Evolutionary conservation across 2,888 invertebrate species (phyloP).

Genomic region (Miltochrista miniata): DNA sequence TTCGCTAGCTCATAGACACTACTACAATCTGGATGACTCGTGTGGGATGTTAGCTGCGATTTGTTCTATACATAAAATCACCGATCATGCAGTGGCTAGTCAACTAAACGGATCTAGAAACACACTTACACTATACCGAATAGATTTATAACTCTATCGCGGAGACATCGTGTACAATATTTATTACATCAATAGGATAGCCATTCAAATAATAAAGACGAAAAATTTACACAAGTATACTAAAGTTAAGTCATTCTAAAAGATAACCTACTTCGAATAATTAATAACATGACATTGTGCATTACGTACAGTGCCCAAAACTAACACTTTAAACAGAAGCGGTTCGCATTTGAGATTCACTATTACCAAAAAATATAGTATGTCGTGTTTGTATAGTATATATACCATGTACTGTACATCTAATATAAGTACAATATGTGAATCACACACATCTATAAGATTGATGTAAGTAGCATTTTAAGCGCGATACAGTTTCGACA

Average conservation of each 20-base stretch:
- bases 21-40: constrained; percentile 60
- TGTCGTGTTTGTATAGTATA: constrained; percentile 18
- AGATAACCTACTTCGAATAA: constrained; percentile 36
- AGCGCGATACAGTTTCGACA: constrained; percentile 30
- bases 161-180: constrained; percentile 22
- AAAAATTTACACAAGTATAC: constrained; percentile 12
- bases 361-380: constrained; percentile 6
- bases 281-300: constrained; percentile 59
- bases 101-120: constrained; percentile 48
- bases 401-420: too few relatives aligned
- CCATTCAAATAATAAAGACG: constrained; percentile 16
- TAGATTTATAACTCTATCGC: constrained; percentile 20
- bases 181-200: constrained; percentile 22
- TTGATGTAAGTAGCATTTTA: constrained; percentile 30
- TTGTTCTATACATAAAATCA: constrained; percentile 75
- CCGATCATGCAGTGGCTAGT: constrained; percentile 72
- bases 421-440: constrained; percentile 30
- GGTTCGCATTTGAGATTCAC: constrained; percentile 32
- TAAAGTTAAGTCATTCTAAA: constrained; percentile 37
- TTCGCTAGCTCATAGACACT: constrained; percentile 63
- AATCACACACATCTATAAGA: constrained; percentile 28
- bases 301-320: constrained; percentile 73
- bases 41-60: constrained; percentile 80
- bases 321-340: constrained; percentile 56
- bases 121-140: constrained; percentile 21